Percentiles rank a stretch among this genome's conserved stretches.
These are phyloP conservation scores for Propithecus deckenii DNA, from an alignment of 2,797 vertebrate genomes.

Conservation along the genomic window DNA sequence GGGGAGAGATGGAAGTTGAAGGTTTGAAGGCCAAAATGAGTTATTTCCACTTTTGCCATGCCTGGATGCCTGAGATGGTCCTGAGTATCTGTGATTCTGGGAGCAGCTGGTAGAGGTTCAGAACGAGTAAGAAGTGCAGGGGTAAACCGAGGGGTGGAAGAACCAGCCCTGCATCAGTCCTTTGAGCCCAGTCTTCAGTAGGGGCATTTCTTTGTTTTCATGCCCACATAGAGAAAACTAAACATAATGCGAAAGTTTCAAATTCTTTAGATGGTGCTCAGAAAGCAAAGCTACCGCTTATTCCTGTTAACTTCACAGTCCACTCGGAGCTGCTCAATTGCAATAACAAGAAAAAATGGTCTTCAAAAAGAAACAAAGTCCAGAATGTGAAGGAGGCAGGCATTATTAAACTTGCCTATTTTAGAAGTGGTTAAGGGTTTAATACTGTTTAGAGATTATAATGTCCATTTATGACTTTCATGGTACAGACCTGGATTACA, in stretches of 20 bases:
- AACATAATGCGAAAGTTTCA: conserved; percentile 58
- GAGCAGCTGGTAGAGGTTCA: conserved; percentile 80
- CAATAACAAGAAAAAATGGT: conserved; percentile 73
- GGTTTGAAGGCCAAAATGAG: conserved; percentile 80
- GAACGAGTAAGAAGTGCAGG: conserved; percentile 72
- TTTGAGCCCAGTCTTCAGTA: conserved; percentile 48
- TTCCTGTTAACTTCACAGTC: conserved; percentile 62
- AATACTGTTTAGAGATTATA: conserved; percentile 77
- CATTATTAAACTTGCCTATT: conserved; percentile 74
- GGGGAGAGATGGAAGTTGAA: conserved; percentile 76
- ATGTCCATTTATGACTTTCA: conserved; percentile 68
- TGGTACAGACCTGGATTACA: conserved; percentile 56
- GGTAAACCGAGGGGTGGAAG: conserved; percentile 22
- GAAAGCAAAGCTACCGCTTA: conserved; percentile 65
- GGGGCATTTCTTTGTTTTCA: conserved; percentile 46
- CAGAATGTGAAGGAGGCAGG: conserved; percentile 67
- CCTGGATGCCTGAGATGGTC: conserved; percentile 84
- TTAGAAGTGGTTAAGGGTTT: conserved; percentile 68
- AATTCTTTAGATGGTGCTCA: conserved; percentile 72
- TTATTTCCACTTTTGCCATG: conserved; percentile 78
- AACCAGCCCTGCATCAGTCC: conserved; percentile 62
- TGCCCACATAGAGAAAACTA: conserved; percentile 54
- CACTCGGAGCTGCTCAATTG: conserved; percentile 45
- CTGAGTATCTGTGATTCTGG: conserved; percentile 82
- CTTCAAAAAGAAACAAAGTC: conserved; percentile 73